These are phyloP conservation scores for Tringa solitaria DNA, from an alignment of 2,113 vertebrate species.

Conservation along the genomic window DNA sequence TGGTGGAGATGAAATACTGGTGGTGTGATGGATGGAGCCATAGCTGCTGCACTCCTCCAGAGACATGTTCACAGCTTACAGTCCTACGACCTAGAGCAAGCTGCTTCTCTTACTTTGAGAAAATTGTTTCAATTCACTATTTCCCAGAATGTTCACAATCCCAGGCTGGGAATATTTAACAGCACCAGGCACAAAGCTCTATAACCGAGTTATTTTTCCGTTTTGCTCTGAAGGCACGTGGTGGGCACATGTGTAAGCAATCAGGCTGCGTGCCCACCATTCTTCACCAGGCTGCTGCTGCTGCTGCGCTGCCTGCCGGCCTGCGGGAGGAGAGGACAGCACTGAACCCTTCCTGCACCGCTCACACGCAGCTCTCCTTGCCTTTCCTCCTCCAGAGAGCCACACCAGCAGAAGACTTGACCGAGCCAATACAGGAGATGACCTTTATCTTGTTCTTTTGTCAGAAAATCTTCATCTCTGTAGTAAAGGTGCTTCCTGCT, in stretches of 20 bases:
- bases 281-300: not conserved
- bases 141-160: not conserved
- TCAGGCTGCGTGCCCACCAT: not conserved
- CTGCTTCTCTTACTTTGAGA: not conserved
- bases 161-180: not conserved
- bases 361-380: not conserved
- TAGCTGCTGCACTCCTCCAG: not conserved
- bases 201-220: not conserved
- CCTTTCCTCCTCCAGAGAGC: not conserved
- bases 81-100: not conserved
- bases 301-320: not conserved
- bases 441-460: not conserved
- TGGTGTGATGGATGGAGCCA: rapidly evolving
- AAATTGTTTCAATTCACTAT: not conserved
- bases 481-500: not conserved
- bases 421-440: not conserved
- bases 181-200: not conserved
- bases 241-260: not conserved
- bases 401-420: not conserved
- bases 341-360: not conserved
- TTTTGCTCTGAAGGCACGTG: not conserved
- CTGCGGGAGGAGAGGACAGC: not conserved
- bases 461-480: not conserved
- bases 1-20: not conserved
- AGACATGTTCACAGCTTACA: not conserved